Base-by-base conservation (phyloP, 1,140 invertebrate genomes). In the Formica selysi region DNA sequence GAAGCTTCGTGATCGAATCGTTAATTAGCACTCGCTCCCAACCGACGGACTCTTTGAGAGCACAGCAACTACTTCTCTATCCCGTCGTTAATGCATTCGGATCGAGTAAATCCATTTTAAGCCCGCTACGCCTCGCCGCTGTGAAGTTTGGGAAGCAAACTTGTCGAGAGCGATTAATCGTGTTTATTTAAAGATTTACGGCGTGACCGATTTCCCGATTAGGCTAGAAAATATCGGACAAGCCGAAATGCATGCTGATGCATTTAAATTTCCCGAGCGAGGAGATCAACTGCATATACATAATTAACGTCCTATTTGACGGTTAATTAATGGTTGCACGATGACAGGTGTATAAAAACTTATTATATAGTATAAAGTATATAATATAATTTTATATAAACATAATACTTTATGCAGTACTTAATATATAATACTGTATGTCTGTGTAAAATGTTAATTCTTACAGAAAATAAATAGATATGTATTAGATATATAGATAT, bases 51-150 rank as follows among this genome's bases (percentile, higher is more conserved):
- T 90, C 88, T 90, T 90, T 90, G 88, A 87, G 36, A 73, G 61
- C 51, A 19, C 48, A 65, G 73, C 86, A 57, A 67, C 65, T 89
- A 85, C 68, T 76, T 51, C 88, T 81, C 76, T 81, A 68, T 74
- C 32, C 74, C 2, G 11, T 78, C 85, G 88, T 80, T 90, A 89
- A 89, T 90, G 80, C 89, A 90, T 90, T 90, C 88, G 88, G 88
- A 90, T 90, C 89, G 85, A 86, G 89, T 87, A 89, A 90, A 90
- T 90, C 89, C 79, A 87, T 89, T 90, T 90, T 89, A 89, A 89
- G 76, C 83, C 70, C 74, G 81, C 65, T 78, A 67, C 83, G 76
- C 61, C 65, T 29, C 76, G 54, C 38, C 29, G 64, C 78, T 61
- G 68, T 44, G 38, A 86, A 76, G 68, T 70, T 81, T 26, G 70